Conservation (phyloP, 2,888 invertebrate genomes). For the Lochmaea capreae region DNA sequence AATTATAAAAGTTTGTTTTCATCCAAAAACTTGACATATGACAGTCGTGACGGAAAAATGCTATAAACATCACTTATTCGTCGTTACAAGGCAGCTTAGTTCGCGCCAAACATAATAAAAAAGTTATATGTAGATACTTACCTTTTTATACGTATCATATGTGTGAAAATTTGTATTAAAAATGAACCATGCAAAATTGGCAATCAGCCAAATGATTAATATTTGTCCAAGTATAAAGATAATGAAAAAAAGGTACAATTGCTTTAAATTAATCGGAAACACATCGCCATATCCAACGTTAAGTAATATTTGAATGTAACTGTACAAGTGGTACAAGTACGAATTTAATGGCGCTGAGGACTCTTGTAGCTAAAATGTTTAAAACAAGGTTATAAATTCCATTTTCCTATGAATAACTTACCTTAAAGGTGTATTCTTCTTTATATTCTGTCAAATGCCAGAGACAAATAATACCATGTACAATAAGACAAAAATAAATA, state of each 20-base stretch:
- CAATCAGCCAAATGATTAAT: conserved; percentile 29
- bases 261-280: conserved; percentile 30
- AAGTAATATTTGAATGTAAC: conserved; percentile 65
- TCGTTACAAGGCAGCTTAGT: too few relatives aligned
- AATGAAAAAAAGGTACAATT: conserved; percentile 32
- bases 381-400: background rate
- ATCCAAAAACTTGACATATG: too few relatives aligned
- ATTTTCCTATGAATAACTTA: conserved; percentile 10
- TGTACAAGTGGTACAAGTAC: conserved; percentile 46
- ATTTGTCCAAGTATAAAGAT: conserved; percentile 30
- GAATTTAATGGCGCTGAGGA: conserved; percentile 9
- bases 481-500: conserved; percentile 65
- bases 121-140: conserved; percentile 11
- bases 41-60: too few relatives aligned
- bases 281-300: conserved; percentile 48
- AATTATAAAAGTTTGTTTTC: too few relatives aligned
- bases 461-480: conserved; percentile 67
- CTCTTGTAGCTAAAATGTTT: background rate
- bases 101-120: too few relatives aligned
- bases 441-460: conserved; percentile 66
- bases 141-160: conserved; percentile 29
- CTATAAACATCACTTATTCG: too few relatives aligned
- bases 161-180: conserved; percentile 31
- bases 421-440: conserved; percentile 49
- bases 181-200: conserved; percentile 33